Conservation (phyloP, 2,888 invertebrate species). For the Herminia tarsipennalis region DNA sequence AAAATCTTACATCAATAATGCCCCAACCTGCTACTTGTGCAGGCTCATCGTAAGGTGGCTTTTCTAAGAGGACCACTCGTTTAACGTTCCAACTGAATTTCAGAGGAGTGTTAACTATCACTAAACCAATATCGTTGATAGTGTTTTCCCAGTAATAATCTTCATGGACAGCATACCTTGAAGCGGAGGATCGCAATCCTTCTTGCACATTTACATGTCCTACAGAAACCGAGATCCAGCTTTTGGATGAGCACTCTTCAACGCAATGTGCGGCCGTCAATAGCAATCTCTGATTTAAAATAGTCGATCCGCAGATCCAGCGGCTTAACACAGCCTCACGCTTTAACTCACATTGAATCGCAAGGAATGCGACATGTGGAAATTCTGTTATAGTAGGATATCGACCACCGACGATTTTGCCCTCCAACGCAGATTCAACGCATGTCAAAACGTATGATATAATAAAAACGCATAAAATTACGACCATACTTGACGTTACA, state of each 20-base stretch:
- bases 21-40: constrained; percentile 46
- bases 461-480: background rate
- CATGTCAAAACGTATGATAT: background rate
- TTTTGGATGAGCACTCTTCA: constrained; percentile 6
- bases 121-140: constrained; percentile 43
- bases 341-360: background rate
- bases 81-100: constrained; percentile 24
- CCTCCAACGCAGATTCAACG: background rate
- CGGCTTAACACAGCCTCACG: no score
- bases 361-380: background rate
- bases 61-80: constrained; percentile 26
- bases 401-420: background rate
- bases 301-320: constrained; percentile 38
- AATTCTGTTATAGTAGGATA: background rate
- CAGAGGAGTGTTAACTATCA: constrained; percentile 19
- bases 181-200: background rate
- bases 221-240: constrained; percentile 8
- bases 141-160: constrained; percentile 25
- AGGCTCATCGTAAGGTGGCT: constrained; percentile 7
- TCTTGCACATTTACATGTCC: constrained; percentile 15
- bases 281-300: constrained; percentile 31
- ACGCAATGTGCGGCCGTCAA: constrained; percentile 36
- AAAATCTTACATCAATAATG: constrained; percentile 39
- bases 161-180: constrained; percentile 38
- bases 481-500: background rate